phyloP scores from a whole-genome alignment of 1,140 invertebrate genomes.

The Mylabris phalerata region DNA sequence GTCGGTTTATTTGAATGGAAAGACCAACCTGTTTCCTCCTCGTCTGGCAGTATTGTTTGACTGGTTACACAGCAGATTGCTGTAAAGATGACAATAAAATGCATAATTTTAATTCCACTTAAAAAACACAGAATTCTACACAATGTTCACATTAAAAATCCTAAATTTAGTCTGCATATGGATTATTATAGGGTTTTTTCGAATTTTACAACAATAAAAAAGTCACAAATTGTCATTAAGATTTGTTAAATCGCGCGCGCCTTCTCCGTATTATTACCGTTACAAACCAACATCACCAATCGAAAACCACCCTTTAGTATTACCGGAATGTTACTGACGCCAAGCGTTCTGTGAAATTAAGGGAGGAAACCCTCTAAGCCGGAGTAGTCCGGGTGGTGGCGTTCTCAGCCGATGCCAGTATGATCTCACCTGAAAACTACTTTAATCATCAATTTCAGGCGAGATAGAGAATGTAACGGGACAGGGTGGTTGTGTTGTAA shows the following conservation, averaged over 20 bases:
- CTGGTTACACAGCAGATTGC: constrained; percentile 8
- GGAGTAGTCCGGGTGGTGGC: constrained; percentile 2
- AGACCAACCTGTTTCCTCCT: constrained; percentile 21
- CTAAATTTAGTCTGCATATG: not conserved
- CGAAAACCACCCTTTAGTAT: constrained; percentile 4
- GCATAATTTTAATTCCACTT: not conserved
- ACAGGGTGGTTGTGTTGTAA: too few relatives aligned
- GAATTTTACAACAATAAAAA: too few relatives aligned
- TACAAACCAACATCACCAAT: too few relatives aligned
- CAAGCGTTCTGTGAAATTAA: constrained; percentile 12
- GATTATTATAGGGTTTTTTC: too few relatives aligned
- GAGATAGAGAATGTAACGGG: not conserved
- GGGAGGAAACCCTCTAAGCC: constrained; percentile 10
- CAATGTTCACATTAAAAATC: not conserved
- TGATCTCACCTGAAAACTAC: constrained; percentile 12
- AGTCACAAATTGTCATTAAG: too few relatives aligned
- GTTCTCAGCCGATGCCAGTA: constrained; percentile 2
- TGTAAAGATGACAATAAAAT: constrained; percentile 5
- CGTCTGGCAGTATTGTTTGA: constrained; percentile 17
- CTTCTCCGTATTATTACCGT: too few relatives aligned
- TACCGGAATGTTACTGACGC: constrained; percentile 15
- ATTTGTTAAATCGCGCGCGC: too few relatives aligned
- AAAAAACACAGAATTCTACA: constrained; percentile 6
- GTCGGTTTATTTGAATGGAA: too few relatives aligned
- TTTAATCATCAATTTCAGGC: constrained; percentile 14